Base-by-base conservation (phyloP, 2,797 vertebrate species). In the Pygocentrus nattereri region DNA sequence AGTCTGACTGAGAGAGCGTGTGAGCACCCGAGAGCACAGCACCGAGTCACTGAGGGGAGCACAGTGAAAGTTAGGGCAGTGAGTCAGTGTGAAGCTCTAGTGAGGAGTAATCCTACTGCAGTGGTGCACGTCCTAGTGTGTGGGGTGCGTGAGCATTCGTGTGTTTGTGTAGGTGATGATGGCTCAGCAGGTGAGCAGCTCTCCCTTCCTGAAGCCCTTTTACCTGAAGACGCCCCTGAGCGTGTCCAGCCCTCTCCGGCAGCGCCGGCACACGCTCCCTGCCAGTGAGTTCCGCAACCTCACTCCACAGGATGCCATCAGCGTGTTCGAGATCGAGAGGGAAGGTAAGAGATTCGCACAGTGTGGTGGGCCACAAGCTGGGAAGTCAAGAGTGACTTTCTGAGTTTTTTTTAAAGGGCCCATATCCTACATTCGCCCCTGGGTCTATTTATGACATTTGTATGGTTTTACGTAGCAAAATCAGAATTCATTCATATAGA, bases 221-320 rank as follows among this genome's bases (percentile, higher is more conserved):
- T 95, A 93, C 71, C 86, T 93, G 65, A 94, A 92, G 90, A 89
- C 86, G 1, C 90, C 91, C 0, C 82, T 89, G 49, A 85, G 88
- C 4, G 89, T 85, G 80, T 82, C 88, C 61, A 91, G 69, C 54
- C 84, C 90, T 4, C 87, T 87, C 58, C 85, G 83, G n/a, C 92
- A 92, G 86, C 85, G 94, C 38, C 89, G 95, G 18, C 94, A 95
- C 91, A 96, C 94, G 0, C 92, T 96, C 0, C 95, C 95, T 0
- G 95, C 94, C 88, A 95, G 94, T 16, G 95, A 96, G 90, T 95
- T 95, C 89, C 89, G 94, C 74, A 95, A 95, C 87, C 93, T 96
- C 78, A 95, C 92, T 2, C 86, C 92, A 1, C 93, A 94, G 88
- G 95, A 95, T 0, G 94, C 95, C 86, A 92, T 95, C 89, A 96